Conservation (phyloP, 2,888 invertebrate species). For the Miltochrista miniata region DNA sequence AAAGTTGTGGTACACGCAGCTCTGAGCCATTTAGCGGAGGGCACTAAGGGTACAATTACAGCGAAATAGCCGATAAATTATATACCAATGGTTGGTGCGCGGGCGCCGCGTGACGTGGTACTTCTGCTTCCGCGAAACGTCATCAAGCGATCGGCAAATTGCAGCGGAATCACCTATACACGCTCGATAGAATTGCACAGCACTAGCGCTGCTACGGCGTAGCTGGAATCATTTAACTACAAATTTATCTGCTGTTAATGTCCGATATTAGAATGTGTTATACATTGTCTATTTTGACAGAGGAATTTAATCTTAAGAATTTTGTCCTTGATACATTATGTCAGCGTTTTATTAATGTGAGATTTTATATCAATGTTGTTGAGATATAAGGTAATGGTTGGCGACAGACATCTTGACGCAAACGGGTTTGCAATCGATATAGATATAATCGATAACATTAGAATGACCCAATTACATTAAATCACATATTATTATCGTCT, state of each 20-base stretch:
- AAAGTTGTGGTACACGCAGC: conserved; percentile 43
- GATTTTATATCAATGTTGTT: no score
- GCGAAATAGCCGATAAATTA: conserved; percentile 66
- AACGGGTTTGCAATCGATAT: neutral
- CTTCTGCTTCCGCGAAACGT: conserved; percentile 72
- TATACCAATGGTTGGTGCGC: conserved; percentile 50
- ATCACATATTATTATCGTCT: conserved; percentile 18
- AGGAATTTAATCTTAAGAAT: no score
- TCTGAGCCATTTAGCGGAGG: conserved; percentile 55
- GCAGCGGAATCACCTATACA: conserved; percentile 63
- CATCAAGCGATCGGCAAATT: conserved; percentile 73
- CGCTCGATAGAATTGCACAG: conserved; percentile 52
- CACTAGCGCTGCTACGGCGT: conserved; percentile 16
- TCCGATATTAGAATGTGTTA: neutral
- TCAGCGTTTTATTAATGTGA: no score
- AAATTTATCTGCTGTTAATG: neutral
- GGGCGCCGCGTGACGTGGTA: conserved; percentile 68
- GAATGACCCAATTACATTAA: conserved; percentile 10
- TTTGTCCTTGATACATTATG: no score
- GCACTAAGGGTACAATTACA: conserved; percentile 72
- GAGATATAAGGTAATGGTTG: no score
- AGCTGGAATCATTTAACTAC: conserved; percentile 24
- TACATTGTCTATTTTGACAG: no score
- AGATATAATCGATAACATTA: neutral
- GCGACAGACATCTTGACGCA: no score